Percentiles rank a stretch among this genome's conserved stretches.
phyloP scores from a whole-genome alignment of 2,797 vertebrate species.

The Acanthurus leucopareius region DNA sequence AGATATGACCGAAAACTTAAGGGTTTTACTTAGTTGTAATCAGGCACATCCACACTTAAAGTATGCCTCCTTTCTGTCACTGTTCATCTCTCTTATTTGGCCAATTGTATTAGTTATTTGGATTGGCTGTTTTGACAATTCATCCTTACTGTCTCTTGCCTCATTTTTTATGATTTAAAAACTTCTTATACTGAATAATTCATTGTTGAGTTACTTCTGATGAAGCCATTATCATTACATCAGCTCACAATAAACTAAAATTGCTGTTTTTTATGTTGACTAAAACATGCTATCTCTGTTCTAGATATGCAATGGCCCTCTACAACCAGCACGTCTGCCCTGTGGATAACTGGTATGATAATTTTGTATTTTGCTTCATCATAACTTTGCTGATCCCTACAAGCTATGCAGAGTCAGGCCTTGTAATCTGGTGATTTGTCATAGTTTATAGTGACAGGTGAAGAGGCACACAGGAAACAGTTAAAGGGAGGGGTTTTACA shows the following conservation, averaged over 20 bases:
- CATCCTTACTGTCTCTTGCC: not conserved
- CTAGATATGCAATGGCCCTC: slow-evolving; percentile 88
- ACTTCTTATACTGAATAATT: not conserved
- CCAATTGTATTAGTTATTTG: slow-evolving; percentile 3
- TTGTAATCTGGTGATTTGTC: not conserved
- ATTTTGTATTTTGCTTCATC: slow-evolving; percentile 12
- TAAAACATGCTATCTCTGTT: slow-evolving; percentile 34
- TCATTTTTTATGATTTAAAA: not conserved
- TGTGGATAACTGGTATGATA: slow-evolving; percentile 87
- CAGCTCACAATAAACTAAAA: not conserved
- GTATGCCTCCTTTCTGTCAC: not conserved
- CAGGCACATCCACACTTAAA: not conserved
- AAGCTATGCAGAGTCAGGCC: not conserved
- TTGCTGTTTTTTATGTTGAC: slow-evolving; percentile 12
- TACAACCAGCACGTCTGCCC: slow-evolving; percentile 90
- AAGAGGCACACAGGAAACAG: not conserved
- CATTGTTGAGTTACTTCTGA: not conserved
- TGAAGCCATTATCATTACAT: not conserved
- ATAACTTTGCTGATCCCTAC: not conserved
- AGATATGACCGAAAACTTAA: not conserved
- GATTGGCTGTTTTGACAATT: not conserved
- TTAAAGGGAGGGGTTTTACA: not conserved
- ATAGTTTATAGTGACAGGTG: not conserved
- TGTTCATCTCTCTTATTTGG: not conserved
- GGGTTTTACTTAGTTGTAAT: not conserved